Conservation (phyloP, 2,797 vertebrate species). For the Nothura maculosa region DNA sequence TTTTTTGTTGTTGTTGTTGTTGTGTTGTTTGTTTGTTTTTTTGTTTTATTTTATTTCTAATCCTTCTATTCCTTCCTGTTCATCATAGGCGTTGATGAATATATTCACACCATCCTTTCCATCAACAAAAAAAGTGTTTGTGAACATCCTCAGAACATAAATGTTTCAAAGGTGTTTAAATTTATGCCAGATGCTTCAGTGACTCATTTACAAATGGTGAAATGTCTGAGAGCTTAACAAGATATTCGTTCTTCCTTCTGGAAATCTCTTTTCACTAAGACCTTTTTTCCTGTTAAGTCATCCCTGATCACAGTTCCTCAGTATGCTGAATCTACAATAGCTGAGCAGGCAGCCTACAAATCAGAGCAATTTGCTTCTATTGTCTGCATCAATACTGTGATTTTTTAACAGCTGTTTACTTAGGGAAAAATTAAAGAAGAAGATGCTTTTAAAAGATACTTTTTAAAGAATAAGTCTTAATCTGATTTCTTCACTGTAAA, state of each 20-base stretch:
- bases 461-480: neutral
- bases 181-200: slow-evolving; percentile 50
- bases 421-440: neutral
- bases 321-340: neutral
- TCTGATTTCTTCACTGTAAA: neutral
- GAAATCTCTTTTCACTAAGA: slow-evolving; percentile 18
- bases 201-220: slow-evolving; percentile 53
- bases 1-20: no score
- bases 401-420: neutral
- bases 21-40: neutral
- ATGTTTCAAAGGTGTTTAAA: slow-evolving; percentile 43
- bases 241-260: slow-evolving; percentile 13
- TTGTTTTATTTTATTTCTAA: neutral
- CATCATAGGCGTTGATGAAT: neutral
- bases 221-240: slow-evolving; percentile 25
- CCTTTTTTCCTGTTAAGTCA: neutral
- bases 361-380: neutral
- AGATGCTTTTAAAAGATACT: neutral
- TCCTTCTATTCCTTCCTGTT: neutral
- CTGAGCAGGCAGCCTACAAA: neutral
- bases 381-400: neutral
- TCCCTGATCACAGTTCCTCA: neutral
- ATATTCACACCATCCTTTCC: slow-evolving; percentile 13
- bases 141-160: neutral
- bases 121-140: neutral